A percentile compares a stretch with the other conserved stretches of the same genome.
Conservation (phyloP, 2,888 invertebrate genomes). For the Keiferia lycopersicella region DNA sequence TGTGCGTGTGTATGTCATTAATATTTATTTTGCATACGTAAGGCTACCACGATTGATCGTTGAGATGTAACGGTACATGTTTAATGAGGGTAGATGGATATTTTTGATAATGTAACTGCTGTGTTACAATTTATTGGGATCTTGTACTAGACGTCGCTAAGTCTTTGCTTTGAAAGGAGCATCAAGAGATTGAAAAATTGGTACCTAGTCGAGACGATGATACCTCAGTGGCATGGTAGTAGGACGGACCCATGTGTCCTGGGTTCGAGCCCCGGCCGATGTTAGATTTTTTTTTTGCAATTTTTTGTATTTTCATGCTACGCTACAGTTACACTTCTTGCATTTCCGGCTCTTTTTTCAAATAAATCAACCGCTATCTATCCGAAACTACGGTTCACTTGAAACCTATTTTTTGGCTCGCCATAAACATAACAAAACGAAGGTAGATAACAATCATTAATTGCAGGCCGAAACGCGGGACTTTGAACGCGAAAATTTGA, state of each 20-base stretch:
- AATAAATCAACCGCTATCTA: constrained; percentile 25
- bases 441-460: constrained; percentile 71
- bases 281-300: too few species aligned
- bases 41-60: constrained; percentile 56
- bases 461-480: constrained; percentile 69
- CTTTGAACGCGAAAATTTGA: constrained; percentile 69
- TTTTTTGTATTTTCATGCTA: not conserved
- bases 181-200: too few species aligned
- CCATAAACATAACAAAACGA: constrained; percentile 45
- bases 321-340: not conserved
- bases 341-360: not conserved
- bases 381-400: constrained; percentile 24
- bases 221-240: too few species aligned
- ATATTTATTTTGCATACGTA: constrained; percentile 75
- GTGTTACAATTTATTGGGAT: not conserved
- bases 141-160: too few species aligned
- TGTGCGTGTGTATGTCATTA: constrained; percentile 62
- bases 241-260: too few species aligned
- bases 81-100: constrained; percentile 29
- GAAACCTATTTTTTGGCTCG: constrained; percentile 29
- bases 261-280: too few species aligned
- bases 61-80: constrained; percentile 32
- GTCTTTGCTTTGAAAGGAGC: too few species aligned
- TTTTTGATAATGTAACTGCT: constrained; percentile 7
- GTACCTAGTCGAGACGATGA: too few species aligned